Percentiles rank a stretch among this genome's conserved stretches.
Conservation (phyloP, 2,113 vertebrate species). For the Oncorhynchus mykiss region DNA sequence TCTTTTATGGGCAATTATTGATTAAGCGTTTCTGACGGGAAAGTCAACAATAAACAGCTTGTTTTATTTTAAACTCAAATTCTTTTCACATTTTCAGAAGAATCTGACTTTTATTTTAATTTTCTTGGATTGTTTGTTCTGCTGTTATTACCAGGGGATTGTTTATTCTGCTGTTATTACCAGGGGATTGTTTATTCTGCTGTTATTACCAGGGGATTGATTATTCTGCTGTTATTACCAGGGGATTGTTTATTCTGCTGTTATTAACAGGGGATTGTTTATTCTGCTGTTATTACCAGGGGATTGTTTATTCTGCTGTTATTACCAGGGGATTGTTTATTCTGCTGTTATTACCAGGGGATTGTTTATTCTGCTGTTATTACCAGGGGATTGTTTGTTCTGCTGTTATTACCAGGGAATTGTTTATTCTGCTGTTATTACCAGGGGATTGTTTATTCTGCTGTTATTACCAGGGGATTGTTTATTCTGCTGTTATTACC, state of each 20-base stretch:
- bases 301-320: not conserved
- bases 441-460: not conserved
- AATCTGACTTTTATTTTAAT: not conserved
- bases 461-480: not conserved
- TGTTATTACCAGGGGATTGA: no score
- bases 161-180: not conserved
- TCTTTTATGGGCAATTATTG: not conserved
- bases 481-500: not conserved
- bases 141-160: no score
- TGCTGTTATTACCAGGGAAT: no score
- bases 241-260: not conserved
- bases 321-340: no score
- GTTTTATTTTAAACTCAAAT: constrained; percentile 14
- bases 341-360: no score
- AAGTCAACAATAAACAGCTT: not conserved
- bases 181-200: not conserved
- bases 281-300: no score
- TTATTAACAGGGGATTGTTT: no score
- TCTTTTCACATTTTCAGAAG: not conserved
- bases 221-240: no score
- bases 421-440: no score
- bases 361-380: not conserved
- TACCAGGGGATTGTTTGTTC: not conserved
- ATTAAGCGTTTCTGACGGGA: not conserved
- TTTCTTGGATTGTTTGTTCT: not conserved